Evolutionary conservation across 2,113 vertebrate genomes (phyloP).

Genomic region (Odontesthes bonariensis): DNA sequence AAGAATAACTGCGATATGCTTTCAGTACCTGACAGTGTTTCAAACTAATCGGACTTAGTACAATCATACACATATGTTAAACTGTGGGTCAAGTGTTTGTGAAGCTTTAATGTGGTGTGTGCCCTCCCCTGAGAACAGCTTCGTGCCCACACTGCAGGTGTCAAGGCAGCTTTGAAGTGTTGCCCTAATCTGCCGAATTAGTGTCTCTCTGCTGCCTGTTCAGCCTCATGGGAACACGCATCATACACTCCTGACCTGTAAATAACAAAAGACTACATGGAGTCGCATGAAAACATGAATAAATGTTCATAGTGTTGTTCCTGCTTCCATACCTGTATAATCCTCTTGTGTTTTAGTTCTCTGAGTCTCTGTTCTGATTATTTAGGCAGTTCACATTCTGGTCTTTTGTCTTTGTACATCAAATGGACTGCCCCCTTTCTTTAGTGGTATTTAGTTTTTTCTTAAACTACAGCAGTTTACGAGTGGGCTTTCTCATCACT

Average conservation of each 20-base stretch:
- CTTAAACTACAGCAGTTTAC: background rate
- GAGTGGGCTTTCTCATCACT: background rate
- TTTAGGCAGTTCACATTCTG: background rate
- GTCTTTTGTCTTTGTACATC: background rate
- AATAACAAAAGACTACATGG: too few species aligned
- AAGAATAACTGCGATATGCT: too few species aligned
- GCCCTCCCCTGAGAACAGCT: background rate
- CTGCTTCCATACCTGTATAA: background rate
- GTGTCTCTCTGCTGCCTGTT: background rate
- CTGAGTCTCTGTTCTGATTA: background rate
- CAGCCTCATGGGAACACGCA: constrained; percentile 3
- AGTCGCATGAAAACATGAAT: background rate
- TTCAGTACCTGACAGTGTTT: too few species aligned
- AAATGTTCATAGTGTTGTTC: background rate
- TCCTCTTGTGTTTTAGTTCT: background rate
- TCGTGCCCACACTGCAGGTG: background rate
- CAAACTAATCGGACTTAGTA: too few species aligned
- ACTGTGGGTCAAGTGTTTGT: constrained; percentile 4
- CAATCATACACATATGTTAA: background rate
- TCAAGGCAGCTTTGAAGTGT: background rate
- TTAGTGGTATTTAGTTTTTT: background rate
- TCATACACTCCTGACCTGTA: too few species aligned
- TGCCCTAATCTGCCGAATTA: constrained; percentile 39
- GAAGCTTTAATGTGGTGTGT: constrained; percentile 17
- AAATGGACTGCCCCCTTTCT: background rate